Evolutionary conservation across 2,888 invertebrate species (phyloP), one percentile per base, ranked within the genome.

Genomic region (Autographa gamma): DNA sequence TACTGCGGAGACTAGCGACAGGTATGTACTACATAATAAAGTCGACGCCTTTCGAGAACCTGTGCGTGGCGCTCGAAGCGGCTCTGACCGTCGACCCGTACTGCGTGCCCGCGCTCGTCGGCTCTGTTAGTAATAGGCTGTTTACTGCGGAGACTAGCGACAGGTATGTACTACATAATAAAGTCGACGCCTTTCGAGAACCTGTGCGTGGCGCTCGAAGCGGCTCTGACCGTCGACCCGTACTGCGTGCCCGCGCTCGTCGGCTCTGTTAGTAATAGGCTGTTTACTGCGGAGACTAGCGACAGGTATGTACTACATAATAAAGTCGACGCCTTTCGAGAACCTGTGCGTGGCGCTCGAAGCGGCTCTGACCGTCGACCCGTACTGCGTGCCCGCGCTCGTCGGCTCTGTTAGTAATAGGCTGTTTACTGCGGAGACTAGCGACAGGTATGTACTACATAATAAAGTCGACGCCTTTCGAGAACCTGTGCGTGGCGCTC

Each of bases 341-440:
- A 98, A 98, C 91, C 95, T 99, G 9, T 99, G 99, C 92, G 97
- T 98, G 87, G 99, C 99, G 2, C 89, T 99, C 58, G 97, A 98
- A 88, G 98, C 99, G 0, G 99, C 99, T 0, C 97, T 99, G 76
- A 97, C 97, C 0, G 97, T 98, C 41, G 99, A 99, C 91, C 97
- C 97, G 8, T 98, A 98, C 89, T 99, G 99, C 92, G 98, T 99
- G 0, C 98, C 99, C 19, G 99, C 99, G 0, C 96, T 99, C 63
- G 98, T 99, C 1, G 99, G 99, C 0, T 98, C 99, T 48, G 98
- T 99, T 0, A 99, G 99, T 11, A 99, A 99, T 89, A 96, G 99
- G 71, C 96, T 99, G 76, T 99, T 99, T 89, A 98, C 98, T 5
- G 99, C 99, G 0, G 98, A 98, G 88, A 98, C 98, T 81, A 98